Conservation (phyloP, 2,797 vertebrate genomes). For the Carcharodon carcharias region DNA sequence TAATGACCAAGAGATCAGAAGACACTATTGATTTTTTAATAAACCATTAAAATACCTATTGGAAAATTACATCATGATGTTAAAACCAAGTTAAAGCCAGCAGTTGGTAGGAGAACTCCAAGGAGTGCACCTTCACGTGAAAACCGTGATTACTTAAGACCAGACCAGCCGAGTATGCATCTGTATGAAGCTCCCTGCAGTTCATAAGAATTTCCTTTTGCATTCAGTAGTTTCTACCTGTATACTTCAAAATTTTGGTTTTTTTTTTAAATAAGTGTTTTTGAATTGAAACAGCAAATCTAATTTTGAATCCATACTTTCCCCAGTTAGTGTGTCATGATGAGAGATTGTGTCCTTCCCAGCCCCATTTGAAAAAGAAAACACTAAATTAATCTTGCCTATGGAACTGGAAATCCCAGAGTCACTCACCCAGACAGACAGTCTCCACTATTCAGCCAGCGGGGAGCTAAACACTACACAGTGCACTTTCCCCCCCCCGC, state of each 20-base stretch:
- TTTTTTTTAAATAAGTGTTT: neutral
- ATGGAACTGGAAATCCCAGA: neutral
- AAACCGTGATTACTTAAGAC: neutral
- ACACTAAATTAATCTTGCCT: neutral
- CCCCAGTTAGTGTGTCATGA: neutral
- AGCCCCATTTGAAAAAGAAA: neutral
- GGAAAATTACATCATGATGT: conserved; percentile 29
- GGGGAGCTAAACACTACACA: neutral
- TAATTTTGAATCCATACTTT: neutral
- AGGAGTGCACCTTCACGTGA: neutral
- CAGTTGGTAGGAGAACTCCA: conserved; percentile 10
- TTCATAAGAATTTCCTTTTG: neutral
- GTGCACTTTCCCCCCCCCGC: neutral
- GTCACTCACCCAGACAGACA: neutral
- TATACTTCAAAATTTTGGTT: neutral
- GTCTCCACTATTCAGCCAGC: neutral
- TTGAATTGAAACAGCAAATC: neutral
- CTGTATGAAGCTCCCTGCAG: neutral
- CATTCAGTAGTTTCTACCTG: neutral
- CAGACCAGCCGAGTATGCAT: neutral
- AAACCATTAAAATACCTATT: conserved; percentile 29
- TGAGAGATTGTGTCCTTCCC: neutral
- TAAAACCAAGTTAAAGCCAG: conserved; percentile 23
- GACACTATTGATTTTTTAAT: conserved; percentile 4
- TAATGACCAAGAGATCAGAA: neutral